Base-by-base conservation (phyloP, 2,888 invertebrate species). In the Petrolisthes cinctipes region DNA sequence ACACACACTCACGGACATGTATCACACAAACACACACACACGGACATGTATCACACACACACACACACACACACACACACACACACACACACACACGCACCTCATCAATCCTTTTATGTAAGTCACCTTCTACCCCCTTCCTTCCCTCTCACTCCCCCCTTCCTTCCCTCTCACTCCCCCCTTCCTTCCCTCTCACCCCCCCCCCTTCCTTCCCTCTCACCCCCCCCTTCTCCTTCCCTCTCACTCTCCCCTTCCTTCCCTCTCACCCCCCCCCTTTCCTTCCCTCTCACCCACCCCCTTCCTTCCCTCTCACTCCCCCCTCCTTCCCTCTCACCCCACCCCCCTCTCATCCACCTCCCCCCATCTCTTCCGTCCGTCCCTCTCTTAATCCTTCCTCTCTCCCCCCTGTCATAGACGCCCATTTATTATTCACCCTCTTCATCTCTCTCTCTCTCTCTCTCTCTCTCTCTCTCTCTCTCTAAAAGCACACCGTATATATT, bases 121-220 rank as follows among this genome's bases (percentile, higher is more conserved):
- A 57, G 56, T 83, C 83, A 61, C 76, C n/a, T 51, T 54, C 73
- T 83, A 53, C 54, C 83, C 54, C 73, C 23, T 14, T 54, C 54
- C 54, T 71, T 53, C 76, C 37, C 73, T 73, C 57, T 9, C 51
- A 9, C 51, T 37, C 61, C n/a, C 51, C 61, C 61, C 14, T 51
- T 53, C 53, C n/a, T 5, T 14, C 73, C 54, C 73, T 83, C 83
- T 53, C 83, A 9, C 76, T 17, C 75, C 75, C 76, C 14, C 56
- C 56, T 37, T 54, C 75, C 37, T 23, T 75, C 5, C 14, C 75
- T 73, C 51, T 68, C 82, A 66, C 23, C n/a, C 68, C 66, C 68
- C 7, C 53, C n/a, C n/a, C 9, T 53, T 37, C 73, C 51, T 37
- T 76, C 78, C 17, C 61, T 23, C 76, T 37, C 37, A 61, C 5